Evolutionary conservation across 2,888 invertebrate genomes (phyloP).

Genomic region (Pyrocoelia pectoralis): DNA sequence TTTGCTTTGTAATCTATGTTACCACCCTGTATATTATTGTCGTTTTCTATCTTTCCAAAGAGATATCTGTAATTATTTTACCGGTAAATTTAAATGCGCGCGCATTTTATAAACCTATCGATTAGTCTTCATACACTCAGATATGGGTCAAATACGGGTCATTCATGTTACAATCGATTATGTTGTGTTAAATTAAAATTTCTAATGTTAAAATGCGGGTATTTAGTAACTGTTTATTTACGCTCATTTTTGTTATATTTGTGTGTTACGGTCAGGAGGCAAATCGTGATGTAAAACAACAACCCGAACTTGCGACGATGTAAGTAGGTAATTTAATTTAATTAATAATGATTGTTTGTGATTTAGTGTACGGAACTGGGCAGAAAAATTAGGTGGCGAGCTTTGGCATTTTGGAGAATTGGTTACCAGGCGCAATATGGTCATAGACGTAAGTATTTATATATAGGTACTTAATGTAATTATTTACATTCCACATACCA

Average conservation of each 20-base stretch:
- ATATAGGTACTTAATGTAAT: background rate
- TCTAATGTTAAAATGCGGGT: conserved; percentile 17
- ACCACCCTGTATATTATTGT: too few species aligned
- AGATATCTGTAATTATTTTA: too few species aligned
- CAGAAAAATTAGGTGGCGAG: conserved; percentile 81
- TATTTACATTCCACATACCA: conserved; percentile 18
- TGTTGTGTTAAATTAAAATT: background rate
- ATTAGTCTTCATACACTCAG: conserved; percentile 16
- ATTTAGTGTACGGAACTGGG: conserved; percentile 77
- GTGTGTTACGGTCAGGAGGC: conserved; percentile 26
- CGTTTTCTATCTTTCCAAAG: too few species aligned
- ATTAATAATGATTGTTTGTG: background rate
- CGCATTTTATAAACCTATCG: conserved; percentile 23
- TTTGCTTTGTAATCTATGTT: too few species aligned
- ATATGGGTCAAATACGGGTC: conserved; percentile 26
- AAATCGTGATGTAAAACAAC: conserved; percentile 35
- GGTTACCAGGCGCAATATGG: conserved; percentile 80
- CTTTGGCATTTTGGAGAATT: conserved; percentile 82
- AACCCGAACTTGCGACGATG: conserved; percentile 43
- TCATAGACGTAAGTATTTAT: conserved; percentile 71
- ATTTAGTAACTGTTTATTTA: background rate
- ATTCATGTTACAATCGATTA: background rate
- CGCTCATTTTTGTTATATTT: conserved; percentile 16
- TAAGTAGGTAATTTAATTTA: conserved; percentile 25
- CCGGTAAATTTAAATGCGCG: too few species aligned